These are phyloP conservation scores for Pandemis cinnamomeana DNA, from an alignment of 2,888 invertebrate species.

Conservation along the genomic window DNA sequence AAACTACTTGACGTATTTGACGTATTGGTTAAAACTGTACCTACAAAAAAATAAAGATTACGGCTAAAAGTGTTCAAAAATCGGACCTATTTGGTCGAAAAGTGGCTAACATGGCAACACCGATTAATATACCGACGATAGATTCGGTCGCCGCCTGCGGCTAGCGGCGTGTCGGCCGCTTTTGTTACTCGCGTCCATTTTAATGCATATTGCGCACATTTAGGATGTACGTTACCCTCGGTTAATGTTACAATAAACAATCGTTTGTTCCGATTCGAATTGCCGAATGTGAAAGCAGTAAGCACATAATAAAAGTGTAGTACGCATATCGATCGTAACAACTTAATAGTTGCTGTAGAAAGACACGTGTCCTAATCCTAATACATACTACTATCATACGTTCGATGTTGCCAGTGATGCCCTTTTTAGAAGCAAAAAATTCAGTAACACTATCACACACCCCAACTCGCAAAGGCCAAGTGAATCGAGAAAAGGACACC, in stretches of 20 bases:
- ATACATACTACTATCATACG: no score
- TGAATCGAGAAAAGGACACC: conserved; percentile 4
- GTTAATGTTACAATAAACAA: neutral
- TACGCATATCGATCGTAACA: no score
- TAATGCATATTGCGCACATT: conserved; percentile 1
- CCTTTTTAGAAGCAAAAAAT: neutral
- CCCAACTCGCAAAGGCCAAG: neutral
- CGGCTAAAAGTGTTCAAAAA: neutral
- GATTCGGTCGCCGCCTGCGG: conserved; percentile 1
- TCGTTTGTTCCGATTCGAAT: neutral
- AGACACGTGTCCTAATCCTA: no score
- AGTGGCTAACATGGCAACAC: neutral
- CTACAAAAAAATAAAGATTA: neutral
- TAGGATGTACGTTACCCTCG: neutral
- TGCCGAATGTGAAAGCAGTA: neutral
- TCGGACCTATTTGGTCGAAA: neutral
- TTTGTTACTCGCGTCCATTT: neutral
- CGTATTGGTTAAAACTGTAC: no score
- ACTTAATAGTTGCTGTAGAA: no score
- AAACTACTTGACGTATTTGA: no score
- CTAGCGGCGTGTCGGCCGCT: neutral
- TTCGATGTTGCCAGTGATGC: no score
- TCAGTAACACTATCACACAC: neutral
- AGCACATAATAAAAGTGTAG: neutral
- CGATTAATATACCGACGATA: conserved; percentile 22